A percentile compares a stretch with the other conserved stretches of the same genome.
Evolutionary conservation across 2,888 invertebrate species (phyloP).

Genomic region (Apamea monoglypha): DNA sequence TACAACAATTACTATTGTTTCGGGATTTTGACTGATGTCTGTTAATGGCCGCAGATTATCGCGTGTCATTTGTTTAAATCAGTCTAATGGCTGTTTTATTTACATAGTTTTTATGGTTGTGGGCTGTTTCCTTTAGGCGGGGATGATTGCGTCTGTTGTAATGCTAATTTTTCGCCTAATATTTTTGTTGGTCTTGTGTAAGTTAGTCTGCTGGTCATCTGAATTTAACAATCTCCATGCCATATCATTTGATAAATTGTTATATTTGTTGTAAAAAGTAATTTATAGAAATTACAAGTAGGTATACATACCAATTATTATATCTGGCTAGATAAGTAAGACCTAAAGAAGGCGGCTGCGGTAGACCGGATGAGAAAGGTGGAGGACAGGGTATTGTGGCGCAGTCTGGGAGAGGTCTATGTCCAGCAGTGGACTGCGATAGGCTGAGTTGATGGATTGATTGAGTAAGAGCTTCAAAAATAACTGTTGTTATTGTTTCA

Average conservation of each 20-base stretch:
- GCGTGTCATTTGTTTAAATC: constrained; percentile 77
- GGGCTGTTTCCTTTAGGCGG: constrained; percentile 49
- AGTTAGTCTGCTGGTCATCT: neutral
- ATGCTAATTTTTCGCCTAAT: neutral
- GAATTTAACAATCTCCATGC: neutral
- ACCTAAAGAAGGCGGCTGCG: no score
- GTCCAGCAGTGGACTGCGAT: no score
- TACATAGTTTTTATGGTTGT: constrained; percentile 61
- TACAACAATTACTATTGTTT: constrained; percentile 85
- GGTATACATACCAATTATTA: neutral
- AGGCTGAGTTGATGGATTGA: no score
- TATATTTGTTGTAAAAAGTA: neutral
- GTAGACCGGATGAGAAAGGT: no score
- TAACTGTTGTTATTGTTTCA: neutral
- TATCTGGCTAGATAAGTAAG: neutral
- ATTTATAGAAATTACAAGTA: neutral
- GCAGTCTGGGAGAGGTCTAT: no score
- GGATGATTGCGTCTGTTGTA: constrained; percentile 34
- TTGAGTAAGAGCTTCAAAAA: neutral
- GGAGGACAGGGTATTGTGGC: no score
- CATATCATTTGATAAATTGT: neutral
- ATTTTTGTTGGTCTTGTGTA: neutral
- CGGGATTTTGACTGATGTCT: constrained; percentile 81
- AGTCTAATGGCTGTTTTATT: constrained; percentile 66
- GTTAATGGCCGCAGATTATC: constrained; percentile 80